Evolutionary conservation across 2,113 vertebrate genomes (phyloP).

Genomic region (Notiomystis cincta): DNA sequence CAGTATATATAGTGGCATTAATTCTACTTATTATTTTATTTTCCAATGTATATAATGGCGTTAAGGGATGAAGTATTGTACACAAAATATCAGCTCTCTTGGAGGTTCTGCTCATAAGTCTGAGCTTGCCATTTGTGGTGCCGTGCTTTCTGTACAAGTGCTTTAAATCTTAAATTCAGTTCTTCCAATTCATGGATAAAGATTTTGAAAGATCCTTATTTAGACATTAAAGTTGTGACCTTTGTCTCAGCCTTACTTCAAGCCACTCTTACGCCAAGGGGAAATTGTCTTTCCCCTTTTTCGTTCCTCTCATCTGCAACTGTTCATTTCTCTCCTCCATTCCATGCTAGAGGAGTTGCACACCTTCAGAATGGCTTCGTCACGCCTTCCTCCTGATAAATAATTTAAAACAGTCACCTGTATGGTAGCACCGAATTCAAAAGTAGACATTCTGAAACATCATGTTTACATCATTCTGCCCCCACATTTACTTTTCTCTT

Average conservation of each 20-base stretch:
- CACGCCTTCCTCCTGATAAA: background rate
- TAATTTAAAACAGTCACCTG: background rate
- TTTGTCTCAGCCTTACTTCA: background rate
- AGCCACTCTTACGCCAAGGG: accelerated
- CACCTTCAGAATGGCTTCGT: background rate
- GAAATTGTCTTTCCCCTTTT: background rate
- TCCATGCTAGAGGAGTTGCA: background rate
- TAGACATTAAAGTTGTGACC: background rate
- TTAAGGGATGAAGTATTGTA: background rate
- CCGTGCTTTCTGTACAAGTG: background rate
- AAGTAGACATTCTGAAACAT: background rate
- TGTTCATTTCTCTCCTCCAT: background rate
- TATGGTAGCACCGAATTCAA: background rate
- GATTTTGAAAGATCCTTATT: background rate
- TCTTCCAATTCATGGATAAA: background rate
- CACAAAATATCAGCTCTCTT: background rate
- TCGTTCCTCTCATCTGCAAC: background rate
- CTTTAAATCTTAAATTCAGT: background rate
- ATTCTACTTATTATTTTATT: background rate
- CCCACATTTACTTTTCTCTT: background rate
- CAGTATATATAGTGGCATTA: background rate
- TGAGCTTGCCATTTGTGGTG: background rate
- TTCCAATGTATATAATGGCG: background rate
- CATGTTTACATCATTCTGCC: background rate
- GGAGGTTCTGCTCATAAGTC: background rate